Evolutionary conservation across 30 jellyfish, hydroid and myxozoan genomes (phyloP).

Genomic region (Hydra vulgaris): DNA sequence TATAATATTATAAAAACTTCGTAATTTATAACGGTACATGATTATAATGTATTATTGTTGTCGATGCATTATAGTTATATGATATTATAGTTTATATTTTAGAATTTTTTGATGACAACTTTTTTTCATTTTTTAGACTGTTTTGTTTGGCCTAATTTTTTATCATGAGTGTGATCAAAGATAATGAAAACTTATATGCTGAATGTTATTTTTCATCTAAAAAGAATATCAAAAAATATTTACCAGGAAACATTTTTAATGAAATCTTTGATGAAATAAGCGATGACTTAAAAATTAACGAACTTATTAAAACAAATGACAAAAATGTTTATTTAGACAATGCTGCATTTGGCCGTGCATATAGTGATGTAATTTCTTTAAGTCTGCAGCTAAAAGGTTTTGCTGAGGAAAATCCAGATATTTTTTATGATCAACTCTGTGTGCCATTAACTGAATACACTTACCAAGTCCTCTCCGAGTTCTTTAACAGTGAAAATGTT

Average conservation of each 20-base stretch:
- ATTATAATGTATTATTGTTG: too few species aligned
- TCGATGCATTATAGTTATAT: too few species aligned
- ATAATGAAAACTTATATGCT: background rate
- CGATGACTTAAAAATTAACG: background rate
- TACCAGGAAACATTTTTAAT: slow-evolving; percentile 9
- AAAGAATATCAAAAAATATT: background rate
- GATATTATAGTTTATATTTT: too few species aligned
- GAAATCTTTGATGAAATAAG: slow-evolving; percentile 12
- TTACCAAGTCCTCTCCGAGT: slow-evolving; percentile 4
- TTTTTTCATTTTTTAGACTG: too few species aligned
- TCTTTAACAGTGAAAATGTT: slow-evolving; percentile 8
- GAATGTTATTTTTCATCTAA: slow-evolving; percentile 4
- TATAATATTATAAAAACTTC: too few species aligned
- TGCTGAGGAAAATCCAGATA: slow-evolving; percentile 9
- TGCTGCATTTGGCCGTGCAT: slow-evolving; percentile 35
- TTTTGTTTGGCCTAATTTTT: background rate
- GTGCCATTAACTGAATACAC: slow-evolving; percentile 15
- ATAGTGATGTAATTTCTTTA: slow-evolving; percentile 7
- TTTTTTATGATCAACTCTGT: slow-evolving; percentile 27
- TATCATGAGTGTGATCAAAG: background rate
- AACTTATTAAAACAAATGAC: background rate
- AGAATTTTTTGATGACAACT: too few species aligned
- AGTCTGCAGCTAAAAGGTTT: slow-evolving; percentile 8
- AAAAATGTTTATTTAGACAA: slow-evolving; percentile 3
- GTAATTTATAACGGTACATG: too few species aligned